Conservation (phyloP, 2,797 vertebrate species). For the Podarcis siculus region DNA sequence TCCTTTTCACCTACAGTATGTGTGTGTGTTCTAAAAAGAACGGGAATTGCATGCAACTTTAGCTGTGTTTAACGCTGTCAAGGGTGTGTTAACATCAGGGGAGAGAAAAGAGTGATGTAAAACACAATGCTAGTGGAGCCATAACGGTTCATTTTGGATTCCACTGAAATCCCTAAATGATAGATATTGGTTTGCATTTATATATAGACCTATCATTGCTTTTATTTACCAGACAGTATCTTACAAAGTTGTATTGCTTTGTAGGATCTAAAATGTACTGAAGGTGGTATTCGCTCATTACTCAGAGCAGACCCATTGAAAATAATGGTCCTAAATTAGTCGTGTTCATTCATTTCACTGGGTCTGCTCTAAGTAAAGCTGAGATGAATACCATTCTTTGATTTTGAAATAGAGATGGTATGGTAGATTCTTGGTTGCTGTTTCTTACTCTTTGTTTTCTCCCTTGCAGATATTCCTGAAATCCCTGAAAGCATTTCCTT, state of each 20-base stretch:
- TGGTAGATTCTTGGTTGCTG: conserved; percentile 15
- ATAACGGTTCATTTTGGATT: not conserved
- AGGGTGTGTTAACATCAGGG: not conserved
- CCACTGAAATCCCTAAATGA: not conserved
- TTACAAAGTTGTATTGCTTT: not conserved
- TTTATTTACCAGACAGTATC: not conserved
- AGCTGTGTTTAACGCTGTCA: not conserved
- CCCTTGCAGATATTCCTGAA: conserved; percentile 91
- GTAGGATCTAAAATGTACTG: not conserved
- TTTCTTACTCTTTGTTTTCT: conserved; percentile 15
- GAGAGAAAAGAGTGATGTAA: not conserved
- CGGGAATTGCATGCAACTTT: not conserved
- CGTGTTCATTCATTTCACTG: too few relatives aligned
- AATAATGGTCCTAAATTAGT: too few relatives aligned
- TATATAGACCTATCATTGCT: not conserved
- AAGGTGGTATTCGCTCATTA: not conserved
- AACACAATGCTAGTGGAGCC: not conserved
- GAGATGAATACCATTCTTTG: too few relatives aligned
- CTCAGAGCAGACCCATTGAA: not conserved
- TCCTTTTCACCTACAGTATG: not conserved
- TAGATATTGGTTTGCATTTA: too few relatives aligned
- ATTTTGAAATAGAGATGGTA: not conserved
- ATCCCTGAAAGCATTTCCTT: conserved; percentile 98
- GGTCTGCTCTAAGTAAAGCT: too few relatives aligned
- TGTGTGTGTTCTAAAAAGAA: not conserved